phyloP scores from a whole-genome alignment of 2,113 vertebrate genomes.

The Vanacampus margaritifer region DNA sequence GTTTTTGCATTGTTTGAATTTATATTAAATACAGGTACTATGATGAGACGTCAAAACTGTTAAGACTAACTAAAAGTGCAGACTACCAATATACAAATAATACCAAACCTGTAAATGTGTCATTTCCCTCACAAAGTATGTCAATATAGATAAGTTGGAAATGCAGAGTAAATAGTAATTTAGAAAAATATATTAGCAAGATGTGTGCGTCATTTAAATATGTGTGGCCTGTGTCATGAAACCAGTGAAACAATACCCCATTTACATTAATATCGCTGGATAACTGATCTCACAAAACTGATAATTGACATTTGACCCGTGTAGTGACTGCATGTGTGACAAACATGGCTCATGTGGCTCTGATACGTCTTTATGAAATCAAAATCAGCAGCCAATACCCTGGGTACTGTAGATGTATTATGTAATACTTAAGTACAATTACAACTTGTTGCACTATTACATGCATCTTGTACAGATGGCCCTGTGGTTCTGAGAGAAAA shows the following conservation, averaged over 20 bases:
- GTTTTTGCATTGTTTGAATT: conserved; percentile 8
- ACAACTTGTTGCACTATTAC: not conserved
- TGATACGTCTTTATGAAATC: not conserved
- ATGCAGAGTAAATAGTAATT: not conserved
- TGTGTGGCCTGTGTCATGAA: conserved; percentile 48
- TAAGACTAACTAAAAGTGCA: not conserved
- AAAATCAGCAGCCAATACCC: conserved; percentile 2
- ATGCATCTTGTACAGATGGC: not conserved
- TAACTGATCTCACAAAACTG: not conserved
- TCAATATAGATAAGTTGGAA: not conserved
- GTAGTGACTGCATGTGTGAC: not conserved
- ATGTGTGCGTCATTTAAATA: not conserved
- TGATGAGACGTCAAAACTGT: not conserved
- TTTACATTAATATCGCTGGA: not conserved
- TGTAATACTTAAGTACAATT: not conserved
- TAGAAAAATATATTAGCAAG: not conserved
- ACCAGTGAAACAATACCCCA: not conserved
- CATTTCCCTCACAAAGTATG: conserved; percentile 2
- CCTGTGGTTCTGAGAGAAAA: not conserved
- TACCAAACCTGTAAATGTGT: not conserved
- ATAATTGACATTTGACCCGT: not conserved
- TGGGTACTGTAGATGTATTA: not conserved
- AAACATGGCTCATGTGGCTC: not conserved
- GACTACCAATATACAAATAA: not conserved
- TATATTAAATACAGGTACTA: not conserved